These are phyloP conservation scores for Heliconius melpomene DNA, from an alignment of 1,140 invertebrate genomes.

Conservation along the genomic window DNA sequence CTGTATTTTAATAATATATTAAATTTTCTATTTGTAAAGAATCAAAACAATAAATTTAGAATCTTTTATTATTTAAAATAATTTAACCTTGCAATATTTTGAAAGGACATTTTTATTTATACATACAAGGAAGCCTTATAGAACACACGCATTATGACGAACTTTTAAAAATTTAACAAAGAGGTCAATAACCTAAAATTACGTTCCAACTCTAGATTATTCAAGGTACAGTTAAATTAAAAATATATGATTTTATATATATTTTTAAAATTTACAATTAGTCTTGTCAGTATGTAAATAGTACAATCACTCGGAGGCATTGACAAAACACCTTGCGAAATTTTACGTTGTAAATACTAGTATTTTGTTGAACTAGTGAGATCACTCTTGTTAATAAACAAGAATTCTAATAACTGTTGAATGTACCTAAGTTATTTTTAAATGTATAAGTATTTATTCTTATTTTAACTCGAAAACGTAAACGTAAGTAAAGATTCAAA, in stretches of 20 bases:
- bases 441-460: neutral
- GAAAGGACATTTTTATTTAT: neutral
- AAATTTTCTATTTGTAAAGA: no score
- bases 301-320: slow-evolving; percentile 25
- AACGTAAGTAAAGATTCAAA: neutral
- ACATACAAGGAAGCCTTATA: neutral
- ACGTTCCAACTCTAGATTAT: neutral
- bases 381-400: neutral
- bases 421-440: neutral
- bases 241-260: neutral
- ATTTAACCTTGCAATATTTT: no score
- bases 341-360: slow-evolving; percentile 15
- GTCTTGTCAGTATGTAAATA: neutral
- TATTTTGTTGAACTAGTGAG: slow-evolving; percentile 4
- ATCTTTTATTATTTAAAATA: no score
- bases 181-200: neutral
- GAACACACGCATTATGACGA: neutral
- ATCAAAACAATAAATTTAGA: no score
- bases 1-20: no score
- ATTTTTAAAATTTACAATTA: neutral
- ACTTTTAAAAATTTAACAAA: neutral
- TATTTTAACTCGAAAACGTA: neutral
- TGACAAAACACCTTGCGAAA: slow-evolving; percentile 26
- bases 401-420: neutral
- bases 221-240: neutral